Evolutionary conservation across 1,140 invertebrate species (phyloP).

Genomic region (Trialeurodes vaporariorum): DNA sequence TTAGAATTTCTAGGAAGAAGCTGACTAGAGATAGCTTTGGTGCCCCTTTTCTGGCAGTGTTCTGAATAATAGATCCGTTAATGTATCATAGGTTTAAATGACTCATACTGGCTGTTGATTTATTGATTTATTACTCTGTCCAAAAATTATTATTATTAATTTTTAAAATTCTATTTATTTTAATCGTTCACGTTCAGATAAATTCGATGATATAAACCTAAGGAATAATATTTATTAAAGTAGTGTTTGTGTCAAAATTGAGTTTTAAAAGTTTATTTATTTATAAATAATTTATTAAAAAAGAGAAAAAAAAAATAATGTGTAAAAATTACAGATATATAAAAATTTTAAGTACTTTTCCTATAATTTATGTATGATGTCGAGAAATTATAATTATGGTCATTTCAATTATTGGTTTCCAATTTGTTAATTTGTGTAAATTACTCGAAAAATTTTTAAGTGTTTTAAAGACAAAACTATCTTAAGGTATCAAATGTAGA

Average conservation of each 20-base stretch:
- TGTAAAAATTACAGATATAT: background rate
- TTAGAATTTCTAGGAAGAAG: too few relatives aligned
- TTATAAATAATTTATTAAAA: conserved; percentile 1
- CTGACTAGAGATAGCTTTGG: too few relatives aligned
- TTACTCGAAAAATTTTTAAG: background rate
- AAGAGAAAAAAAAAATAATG: background rate
- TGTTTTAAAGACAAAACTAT: background rate
- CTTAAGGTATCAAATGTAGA: background rate
- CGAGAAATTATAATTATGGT: background rate
- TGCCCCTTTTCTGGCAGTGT: too few relatives aligned
- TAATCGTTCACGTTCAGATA: background rate
- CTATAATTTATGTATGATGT: background rate
- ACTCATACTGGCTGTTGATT: background rate
- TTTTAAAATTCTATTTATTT: conserved; percentile 1
- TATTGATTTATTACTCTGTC: background rate
- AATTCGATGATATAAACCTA: background rate
- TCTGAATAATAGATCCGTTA: too few relatives aligned
- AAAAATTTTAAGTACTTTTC: background rate
- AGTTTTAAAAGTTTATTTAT: conserved; percentile 1
- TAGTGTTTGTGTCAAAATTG: background rate
- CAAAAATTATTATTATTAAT: conserved; percentile 1
- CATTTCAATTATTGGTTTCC: background rate
- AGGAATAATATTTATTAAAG: background rate
- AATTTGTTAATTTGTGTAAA: background rate
- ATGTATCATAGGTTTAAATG: too few relatives aligned